Conservation (phyloP, 64 coral and sea anemone genomes). For the Montipora capricornis region DNA sequence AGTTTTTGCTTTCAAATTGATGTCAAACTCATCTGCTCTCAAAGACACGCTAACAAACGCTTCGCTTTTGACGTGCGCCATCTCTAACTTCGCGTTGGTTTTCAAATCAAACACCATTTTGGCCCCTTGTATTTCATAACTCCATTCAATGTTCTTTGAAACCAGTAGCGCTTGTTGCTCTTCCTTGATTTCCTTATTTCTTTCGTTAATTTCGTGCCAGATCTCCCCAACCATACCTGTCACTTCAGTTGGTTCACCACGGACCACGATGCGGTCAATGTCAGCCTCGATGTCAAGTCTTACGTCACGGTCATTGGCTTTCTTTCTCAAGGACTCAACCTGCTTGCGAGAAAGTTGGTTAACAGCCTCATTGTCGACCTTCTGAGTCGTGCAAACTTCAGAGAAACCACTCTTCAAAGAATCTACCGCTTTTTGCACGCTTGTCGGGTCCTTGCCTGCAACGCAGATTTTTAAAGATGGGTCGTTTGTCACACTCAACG, state of each 20-base stretch:
- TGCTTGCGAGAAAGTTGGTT: constrained; percentile 39
- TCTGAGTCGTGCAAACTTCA: constrained; percentile 30
- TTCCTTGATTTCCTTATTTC: not conserved
- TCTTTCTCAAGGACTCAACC: not conserved
- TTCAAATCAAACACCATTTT: not conserved
- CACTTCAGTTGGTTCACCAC: constrained; percentile 56
- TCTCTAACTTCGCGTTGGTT: constrained; percentile 20
- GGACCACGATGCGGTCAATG: constrained; percentile 44
- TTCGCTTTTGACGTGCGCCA: not conserved
- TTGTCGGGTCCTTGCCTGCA: constrained; percentile 18
- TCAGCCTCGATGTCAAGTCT: constrained; percentile 47
- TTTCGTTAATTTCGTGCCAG: constrained; percentile 50
- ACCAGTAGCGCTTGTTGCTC: too few relatives aligned
- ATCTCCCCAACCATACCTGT: constrained; percentile 41
- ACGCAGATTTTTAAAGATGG: constrained; percentile 3
- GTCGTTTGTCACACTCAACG: not conserved
- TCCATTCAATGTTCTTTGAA: too few relatives aligned
- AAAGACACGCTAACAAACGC: not conserved
- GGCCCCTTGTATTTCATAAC: too few relatives aligned
- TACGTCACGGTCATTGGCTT: constrained; percentile 49
- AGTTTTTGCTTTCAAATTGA: constrained; percentile 24
- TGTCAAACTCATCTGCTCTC: constrained; percentile 1
- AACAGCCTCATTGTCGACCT: constrained; percentile 40
- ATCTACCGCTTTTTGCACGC: constrained; percentile 7
- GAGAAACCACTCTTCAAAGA: constrained; percentile 46